Evolutionary conservation across 1,140 invertebrate species (phyloP).

Genomic region (Caenorhabditis brenneri): DNA sequence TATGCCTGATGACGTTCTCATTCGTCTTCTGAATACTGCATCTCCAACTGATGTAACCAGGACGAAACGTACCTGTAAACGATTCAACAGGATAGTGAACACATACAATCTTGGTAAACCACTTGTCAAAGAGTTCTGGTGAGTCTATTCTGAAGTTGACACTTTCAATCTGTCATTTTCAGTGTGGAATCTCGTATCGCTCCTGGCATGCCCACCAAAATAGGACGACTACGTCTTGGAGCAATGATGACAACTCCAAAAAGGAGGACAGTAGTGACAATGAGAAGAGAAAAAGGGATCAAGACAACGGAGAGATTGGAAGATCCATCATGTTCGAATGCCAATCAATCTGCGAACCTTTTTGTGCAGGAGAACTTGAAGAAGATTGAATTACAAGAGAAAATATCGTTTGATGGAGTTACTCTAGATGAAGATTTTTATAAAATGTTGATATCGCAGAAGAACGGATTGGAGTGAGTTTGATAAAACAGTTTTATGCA

Average conservation of each 20-base stretch:
- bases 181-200: conserved; percentile 6
- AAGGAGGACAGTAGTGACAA: background rate
- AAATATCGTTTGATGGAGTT: conserved; percentile 38
- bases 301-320: background rate
- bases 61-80: background rate
- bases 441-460: conserved; percentile 34
- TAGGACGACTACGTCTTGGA: background rate
- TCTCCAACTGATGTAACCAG: background rate
- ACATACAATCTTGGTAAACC: conserved; percentile 18
- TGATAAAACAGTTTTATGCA: no score
- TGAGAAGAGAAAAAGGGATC: conserved; percentile 5
- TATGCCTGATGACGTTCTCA: conserved; percentile 23
- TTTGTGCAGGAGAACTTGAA: conserved; percentile 15
- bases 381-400: conserved; percentile 19
- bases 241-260: background rate
- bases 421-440: conserved; percentile 2
- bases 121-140: conserved; percentile 19
- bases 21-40: conserved; percentile 17
- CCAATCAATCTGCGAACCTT: background rate
- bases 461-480: conserved; percentile 26
- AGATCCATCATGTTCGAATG: background rate
- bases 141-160: background rate
- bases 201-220: background rate
- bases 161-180: background rate
- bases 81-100: background rate